These are phyloP conservation scores for Drosophila sturtevanti DNA, from an alignment of 1,140 invertebrate species.

Conservation along the genomic window DNA sequence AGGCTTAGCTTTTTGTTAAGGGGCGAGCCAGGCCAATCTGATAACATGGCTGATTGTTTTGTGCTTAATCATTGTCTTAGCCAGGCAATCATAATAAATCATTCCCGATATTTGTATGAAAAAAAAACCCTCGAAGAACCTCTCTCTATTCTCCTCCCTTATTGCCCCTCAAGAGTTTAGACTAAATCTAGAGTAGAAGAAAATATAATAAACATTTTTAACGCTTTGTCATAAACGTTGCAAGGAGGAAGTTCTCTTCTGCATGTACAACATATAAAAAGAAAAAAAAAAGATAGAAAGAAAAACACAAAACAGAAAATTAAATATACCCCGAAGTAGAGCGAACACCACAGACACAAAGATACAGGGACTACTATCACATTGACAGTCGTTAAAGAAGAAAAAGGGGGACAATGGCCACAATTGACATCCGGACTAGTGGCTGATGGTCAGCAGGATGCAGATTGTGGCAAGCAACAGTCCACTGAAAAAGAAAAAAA, in stretches of 20 bases:
- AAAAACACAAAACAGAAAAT: background rate
- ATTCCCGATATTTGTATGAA: background rate
- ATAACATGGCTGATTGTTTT: conserved; percentile 9
- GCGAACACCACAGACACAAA: background rate
- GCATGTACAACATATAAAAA: background rate
- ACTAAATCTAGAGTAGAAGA: background rate
- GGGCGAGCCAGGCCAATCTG: background rate
- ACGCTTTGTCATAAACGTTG: conserved; percentile 2
- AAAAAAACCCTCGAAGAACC: background rate
- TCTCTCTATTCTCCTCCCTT: background rate
- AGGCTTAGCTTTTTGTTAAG: conserved; percentile 2
- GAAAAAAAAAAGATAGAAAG: background rate
- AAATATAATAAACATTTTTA: conserved; percentile 6
- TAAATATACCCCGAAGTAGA: background rate
- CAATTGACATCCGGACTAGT: conserved; percentile 4
- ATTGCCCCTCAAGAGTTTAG: too few relatives aligned
- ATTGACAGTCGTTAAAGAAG: conserved; percentile 1
- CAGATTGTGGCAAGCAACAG: background rate
- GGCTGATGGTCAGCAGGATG: background rate
- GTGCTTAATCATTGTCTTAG: conserved; percentile 9
- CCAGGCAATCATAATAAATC: conserved; percentile 5
- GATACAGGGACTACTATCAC: background rate
- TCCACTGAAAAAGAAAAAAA: background rate
- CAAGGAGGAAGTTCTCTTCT: background rate
- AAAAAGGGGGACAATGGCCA: background rate